phyloP scores from a whole-genome alignment of 37 sponge, comb jelly and placozoan species.

The Agelas oroides region DNA sequence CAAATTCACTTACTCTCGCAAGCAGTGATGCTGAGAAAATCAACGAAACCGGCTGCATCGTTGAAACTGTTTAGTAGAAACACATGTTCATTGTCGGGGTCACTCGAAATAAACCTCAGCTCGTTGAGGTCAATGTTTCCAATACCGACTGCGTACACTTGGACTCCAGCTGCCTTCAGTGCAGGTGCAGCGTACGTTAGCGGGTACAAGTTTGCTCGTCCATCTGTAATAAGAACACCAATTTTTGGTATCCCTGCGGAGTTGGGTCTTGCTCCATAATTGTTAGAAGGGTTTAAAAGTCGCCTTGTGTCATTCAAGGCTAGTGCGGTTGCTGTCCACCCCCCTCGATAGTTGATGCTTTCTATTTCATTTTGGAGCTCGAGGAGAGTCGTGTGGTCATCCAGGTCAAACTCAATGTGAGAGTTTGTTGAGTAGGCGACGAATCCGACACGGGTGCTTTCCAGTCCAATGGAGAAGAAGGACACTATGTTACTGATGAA shows the following conservation, averaged over 20 bases:
- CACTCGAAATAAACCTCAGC: slow-evolving; percentile 69
- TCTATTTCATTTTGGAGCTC: slow-evolving; percentile 27
- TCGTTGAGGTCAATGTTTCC: slow-evolving; percentile 63
- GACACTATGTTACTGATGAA: slow-evolving; percentile 68
- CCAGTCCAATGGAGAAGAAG: slow-evolving; percentile 66
- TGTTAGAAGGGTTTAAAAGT: slow-evolving; percentile 34
- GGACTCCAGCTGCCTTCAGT: slow-evolving; percentile 61
- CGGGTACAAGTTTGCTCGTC: slow-evolving; percentile 56
- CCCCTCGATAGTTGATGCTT: slow-evolving; percentile 45
- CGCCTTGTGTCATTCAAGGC: slow-evolving; percentile 53
- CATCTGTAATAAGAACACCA: slow-evolving; percentile 75
- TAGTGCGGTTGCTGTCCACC: slow-evolving; percentile 63
- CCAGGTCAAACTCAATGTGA: slow-evolving; percentile 55
- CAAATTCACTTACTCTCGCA: slow-evolving; percentile 78
- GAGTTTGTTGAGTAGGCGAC: slow-evolving; percentile 61
- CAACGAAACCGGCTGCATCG: slow-evolving; percentile 80
- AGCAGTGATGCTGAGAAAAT: slow-evolving; percentile 70
- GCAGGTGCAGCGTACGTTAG: slow-evolving; percentile 13
- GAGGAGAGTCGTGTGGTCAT: slow-evolving; percentile 14
- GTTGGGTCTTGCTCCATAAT: slow-evolving; percentile 75
- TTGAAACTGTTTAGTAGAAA: slow-evolving; percentile 63
- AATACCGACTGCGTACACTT: slow-evolving; percentile 72
- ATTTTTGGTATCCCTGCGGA: slow-evolving; percentile 82
- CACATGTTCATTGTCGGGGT: slow-evolving; percentile 75
- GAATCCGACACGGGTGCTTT: slow-evolving; percentile 66